Conservation (phyloP, 2,113 vertebrate genomes). For the Sylvietta virens region DNA sequence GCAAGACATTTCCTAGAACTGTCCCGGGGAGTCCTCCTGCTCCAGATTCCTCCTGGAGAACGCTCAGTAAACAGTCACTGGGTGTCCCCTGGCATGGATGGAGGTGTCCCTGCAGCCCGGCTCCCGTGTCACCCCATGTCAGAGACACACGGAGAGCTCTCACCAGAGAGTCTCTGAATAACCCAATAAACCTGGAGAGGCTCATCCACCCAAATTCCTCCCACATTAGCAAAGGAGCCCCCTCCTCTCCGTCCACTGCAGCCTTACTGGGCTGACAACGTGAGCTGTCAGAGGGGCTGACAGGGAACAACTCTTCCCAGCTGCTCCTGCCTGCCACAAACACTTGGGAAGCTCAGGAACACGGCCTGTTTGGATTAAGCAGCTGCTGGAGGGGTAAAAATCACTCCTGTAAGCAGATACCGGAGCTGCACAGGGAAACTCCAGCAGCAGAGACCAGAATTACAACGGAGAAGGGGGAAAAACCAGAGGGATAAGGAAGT, state of each 20-base stretch:
- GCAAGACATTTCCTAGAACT: background rate
- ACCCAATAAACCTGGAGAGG: fast-evolving
- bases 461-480: fast-evolving
- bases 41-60: background rate
- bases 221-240: background rate
- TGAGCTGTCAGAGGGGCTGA: background rate
- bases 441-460: background rate
- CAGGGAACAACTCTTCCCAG: background rate
- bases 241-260: background rate
- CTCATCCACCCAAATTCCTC: background rate
- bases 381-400: background rate
- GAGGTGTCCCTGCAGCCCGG: fast-evolving
- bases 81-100: fast-evolving
- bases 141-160: fast-evolving
- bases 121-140: fast-evolving
- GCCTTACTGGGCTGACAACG: background rate
- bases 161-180: fast-evolving
- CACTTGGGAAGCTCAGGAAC: background rate
- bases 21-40: background rate
- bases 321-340: background rate
- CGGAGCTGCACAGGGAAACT: background rate
- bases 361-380: background rate
- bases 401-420: background rate
- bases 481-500: background rate
- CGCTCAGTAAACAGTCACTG: background rate